Evolutionary conservation across 1,140 invertebrate genomes (phyloP).

Genomic region (Spodoptera litura): DNA sequence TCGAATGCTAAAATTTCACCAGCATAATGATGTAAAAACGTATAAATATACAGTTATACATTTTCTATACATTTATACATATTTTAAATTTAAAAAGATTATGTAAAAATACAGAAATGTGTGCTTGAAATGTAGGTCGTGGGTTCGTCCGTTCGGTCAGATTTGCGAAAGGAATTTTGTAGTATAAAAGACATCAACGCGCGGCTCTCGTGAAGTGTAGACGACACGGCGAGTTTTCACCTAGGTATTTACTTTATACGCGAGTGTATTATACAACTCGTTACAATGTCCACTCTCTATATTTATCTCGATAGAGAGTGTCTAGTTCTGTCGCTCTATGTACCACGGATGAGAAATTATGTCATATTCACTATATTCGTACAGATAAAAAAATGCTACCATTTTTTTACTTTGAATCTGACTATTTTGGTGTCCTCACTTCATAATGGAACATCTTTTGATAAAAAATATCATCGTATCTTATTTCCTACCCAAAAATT

Average conservation of each 20-base stretch:
- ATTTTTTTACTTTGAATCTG: no score
- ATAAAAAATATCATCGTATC: no score
- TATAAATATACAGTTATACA: constrained; percentile 7
- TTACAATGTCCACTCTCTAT: constrained; percentile 40
- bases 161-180: constrained; percentile 45
- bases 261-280: constrained; percentile 39
- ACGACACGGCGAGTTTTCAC: constrained; percentile 25
- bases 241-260: constrained; percentile 36
- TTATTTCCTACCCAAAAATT: no score
- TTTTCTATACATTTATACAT: constrained; percentile 38
- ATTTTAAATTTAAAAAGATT: constrained; percentile 22
- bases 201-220: constrained; percentile 20
- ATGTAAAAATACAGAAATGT: constrained; percentile 47
- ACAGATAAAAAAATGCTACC: no score
- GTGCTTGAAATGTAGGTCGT: constrained; percentile 37
- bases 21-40: not conserved
- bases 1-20: constrained; percentile 22
- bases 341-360: constrained; percentile 6
- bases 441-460: no score
- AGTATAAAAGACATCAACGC: constrained; percentile 49
- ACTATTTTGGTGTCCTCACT: no score
- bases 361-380: not conserved
- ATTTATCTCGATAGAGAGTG: constrained; percentile 30
- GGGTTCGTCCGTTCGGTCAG: constrained; percentile 7
- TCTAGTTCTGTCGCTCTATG: not conserved